Base-by-base conservation (phyloP, 2,113 vertebrate species). In the Platichthys flesus region DNA sequence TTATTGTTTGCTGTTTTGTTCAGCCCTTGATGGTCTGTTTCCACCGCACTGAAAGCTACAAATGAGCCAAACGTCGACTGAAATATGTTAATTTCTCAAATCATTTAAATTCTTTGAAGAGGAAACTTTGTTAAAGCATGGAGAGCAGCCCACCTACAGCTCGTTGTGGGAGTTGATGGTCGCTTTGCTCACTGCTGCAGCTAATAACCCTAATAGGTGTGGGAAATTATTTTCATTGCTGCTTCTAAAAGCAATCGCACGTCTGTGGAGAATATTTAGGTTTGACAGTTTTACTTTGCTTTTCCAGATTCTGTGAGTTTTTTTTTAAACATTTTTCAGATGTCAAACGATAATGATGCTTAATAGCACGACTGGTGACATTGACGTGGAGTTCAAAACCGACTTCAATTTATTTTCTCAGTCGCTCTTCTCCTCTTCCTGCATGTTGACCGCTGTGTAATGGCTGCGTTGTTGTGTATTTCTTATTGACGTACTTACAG, bases 21-120 rank as follows among this genome's bases (percentile, higher is more conserved):
- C 93, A 90, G 88, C 88, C 92, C 91, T 96, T 98, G 97, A 97
- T 97, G 97, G 97, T 98, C 96, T 92, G 81, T 93, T 97, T 96
- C 94, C 94, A 94, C 89, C 94, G 90, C 90, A 94, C 89, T 94
- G 93, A 94, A 95, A 94, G 92, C 87, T 92, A 88, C 73, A 73
- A 94, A 94, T 93, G 81, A 91, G 83, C 91, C 91, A 94, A 91
- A 90, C 79, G 80, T 79, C 74, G 74, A 84, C 67, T 90, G 76
- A 95, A 95, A 94, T 86, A 93, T 80, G 84, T 85, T 95, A 91
- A 95, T 95, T 94, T 93, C 85, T 91, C 77, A 80, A 83, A 93
- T 59, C 58, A 74, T 74, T 92, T 87, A 78, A 91, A 67, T 58
- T 79, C 87, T 89, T 58, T 79, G 76, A 78, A 85, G 79, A 64